These are phyloP conservation scores for Onthophagus sagittarius DNA, from an alignment of 2,888 invertebrate genomes.

Conservation along the genomic window DNA sequence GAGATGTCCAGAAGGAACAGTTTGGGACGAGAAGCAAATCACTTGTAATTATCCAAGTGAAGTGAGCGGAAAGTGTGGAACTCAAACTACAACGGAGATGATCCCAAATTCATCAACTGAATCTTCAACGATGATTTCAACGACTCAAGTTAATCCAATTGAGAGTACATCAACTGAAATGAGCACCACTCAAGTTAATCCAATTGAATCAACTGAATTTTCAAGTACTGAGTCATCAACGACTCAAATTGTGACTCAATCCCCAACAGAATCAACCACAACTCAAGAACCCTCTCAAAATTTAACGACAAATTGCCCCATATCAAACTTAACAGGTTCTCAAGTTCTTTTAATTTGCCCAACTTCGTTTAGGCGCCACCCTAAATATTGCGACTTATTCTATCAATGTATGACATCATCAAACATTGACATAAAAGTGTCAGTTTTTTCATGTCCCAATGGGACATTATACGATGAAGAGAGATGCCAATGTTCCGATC, in stretches of 20 bases:
- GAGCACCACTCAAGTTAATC: background rate
- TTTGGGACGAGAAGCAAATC: slow-evolving; percentile 23
- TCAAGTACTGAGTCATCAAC: slow-evolving; percentile 20
- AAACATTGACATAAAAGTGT: slow-evolving; percentile 66
- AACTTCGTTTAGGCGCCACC: slow-evolving; percentile 78
- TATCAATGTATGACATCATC: slow-evolving; percentile 74
- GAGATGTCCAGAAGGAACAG: slow-evolving; percentile 48
- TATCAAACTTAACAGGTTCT: slow-evolving; percentile 62
- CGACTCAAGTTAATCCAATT: background rate
- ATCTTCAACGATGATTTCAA: background rate
- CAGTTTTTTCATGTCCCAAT: slow-evolving; percentile 72
- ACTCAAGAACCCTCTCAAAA: background rate
- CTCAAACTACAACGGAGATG: too few species aligned
- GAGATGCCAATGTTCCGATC: slow-evolving; percentile 67
- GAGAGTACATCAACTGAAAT: background rate
- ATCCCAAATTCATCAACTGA: too few species aligned
- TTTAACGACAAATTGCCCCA: slow-evolving; percentile 44
- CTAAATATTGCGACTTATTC: slow-evolving; percentile 77
- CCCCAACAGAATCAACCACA: slow-evolving; percentile 19
- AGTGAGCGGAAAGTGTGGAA: slow-evolving; percentile 25
- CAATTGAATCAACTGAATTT: background rate
- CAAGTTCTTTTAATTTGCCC: slow-evolving; percentile 75
- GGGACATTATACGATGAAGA: slow-evolving; percentile 72
- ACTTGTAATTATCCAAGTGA: slow-evolving; percentile 22
- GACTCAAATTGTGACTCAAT: slow-evolving; percentile 25